Evolutionary conservation across 2,797 vertebrate species (phyloP).

Genomic region (Diplodus sargus): DNA sequence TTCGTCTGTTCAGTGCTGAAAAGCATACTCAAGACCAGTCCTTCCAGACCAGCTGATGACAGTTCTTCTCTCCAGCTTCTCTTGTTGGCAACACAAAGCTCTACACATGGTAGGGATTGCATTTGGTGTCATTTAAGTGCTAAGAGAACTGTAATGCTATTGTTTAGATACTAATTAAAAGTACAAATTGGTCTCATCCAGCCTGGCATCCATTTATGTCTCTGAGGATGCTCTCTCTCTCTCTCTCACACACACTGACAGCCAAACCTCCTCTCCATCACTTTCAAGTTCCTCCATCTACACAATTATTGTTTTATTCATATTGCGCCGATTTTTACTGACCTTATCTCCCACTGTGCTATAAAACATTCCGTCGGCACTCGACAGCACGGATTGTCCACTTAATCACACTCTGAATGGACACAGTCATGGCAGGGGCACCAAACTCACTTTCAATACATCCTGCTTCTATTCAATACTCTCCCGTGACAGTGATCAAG

Average conservation of each 20-base stretch:
- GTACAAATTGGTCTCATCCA: not conserved
- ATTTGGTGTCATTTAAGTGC: not conserved
- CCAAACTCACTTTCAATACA: slow-evolving; percentile 32
- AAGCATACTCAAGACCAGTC: not conserved
- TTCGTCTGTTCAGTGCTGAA: too few relatives aligned
- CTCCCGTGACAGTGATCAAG: slow-evolving; percentile 49
- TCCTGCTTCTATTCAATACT: slow-evolving; percentile 37
- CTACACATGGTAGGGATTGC: not conserved
- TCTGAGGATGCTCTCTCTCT: not conserved
- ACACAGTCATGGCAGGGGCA: slow-evolving; percentile 22
- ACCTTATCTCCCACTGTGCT: slow-evolving; percentile 9
- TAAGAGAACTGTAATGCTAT: not conserved
- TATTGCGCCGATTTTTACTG: slow-evolving; percentile 27
- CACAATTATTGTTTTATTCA: slow-evolving; percentile 43
- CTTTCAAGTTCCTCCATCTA: slow-evolving; percentile 34
- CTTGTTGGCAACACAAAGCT: not conserved
- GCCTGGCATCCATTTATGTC: not conserved
- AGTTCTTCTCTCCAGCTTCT: not conserved
- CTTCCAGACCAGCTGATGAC: not conserved
- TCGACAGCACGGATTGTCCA: slow-evolving; percentile 17
- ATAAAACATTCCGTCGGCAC: slow-evolving; percentile 36
- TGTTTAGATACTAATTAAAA: not conserved
- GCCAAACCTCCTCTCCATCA: slow-evolving; percentile 21
- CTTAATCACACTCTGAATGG: slow-evolving; percentile 49
- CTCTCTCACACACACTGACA: not conserved